Evolutionary conservation across 2,113 vertebrate genomes (phyloP), one percentile per base, ranked within the genome.

Genomic region (Prolemur simus): DNA sequence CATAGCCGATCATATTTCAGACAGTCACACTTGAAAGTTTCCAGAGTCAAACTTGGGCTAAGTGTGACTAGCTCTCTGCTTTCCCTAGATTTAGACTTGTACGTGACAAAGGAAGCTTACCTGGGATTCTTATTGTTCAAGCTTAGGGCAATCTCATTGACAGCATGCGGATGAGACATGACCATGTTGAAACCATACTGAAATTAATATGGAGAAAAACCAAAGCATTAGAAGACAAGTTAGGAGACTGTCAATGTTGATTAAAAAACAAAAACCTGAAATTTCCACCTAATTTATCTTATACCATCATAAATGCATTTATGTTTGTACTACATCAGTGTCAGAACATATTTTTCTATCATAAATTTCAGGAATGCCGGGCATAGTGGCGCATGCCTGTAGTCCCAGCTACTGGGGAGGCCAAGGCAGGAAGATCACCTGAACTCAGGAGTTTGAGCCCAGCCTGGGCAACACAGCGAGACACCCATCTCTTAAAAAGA

Each of bases 171-270:
- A 34, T 99, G 99, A 0, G 99, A 99, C 99, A 99, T 99, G 58
- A 99, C 99, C 99, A 99, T 99, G 97, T 99, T 99, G 98, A 99
- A 99, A 23, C 99, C 99, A 0, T 99, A 99, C 99, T 99, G 97
- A 63, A 97, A 92, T 58, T 5, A 80, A 95, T 93, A 4, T 14
- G 29, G n/a, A 18, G 77, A 52, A 66, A 89, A 69, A 64, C 52
- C 11, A 97, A 63, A 87, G 66, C 54, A 91, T 91, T 83, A 92
- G 34, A 23, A 89, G 17, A 47, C 21, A 69, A 54, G 47, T 66
- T 54, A 91, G 73, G 42, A 29, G 32, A 37, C 7, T 54, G 34
- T 12, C 39, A 47, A 23, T 42, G 20, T 18, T 85, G 5, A 94
- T 77, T 45, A 47, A 95, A 87, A 93, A 87, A 27, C 14, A 49